Evolutionary conservation across 2,888 invertebrate species (phyloP).

Genomic region (Philereme transversata): DNA sequence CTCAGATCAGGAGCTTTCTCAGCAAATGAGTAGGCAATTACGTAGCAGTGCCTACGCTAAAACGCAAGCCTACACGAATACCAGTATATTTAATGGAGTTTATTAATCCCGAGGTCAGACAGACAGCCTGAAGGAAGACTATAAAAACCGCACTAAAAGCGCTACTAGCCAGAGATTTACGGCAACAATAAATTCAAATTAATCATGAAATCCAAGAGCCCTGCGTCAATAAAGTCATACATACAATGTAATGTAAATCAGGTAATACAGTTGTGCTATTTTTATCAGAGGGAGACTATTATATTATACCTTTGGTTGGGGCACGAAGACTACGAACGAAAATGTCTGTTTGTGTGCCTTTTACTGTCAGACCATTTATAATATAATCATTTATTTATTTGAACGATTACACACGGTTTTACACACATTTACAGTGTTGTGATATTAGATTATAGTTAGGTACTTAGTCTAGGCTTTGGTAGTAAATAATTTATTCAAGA

Average conservation of each 20-base stretch:
- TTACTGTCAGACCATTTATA: too few species aligned
- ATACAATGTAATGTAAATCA: conserved; percentile 17
- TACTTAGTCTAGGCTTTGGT: too few species aligned
- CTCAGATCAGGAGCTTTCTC: too few species aligned
- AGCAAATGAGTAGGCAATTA: too few species aligned
- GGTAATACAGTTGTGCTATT: conserved; percentile 5
- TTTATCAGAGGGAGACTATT: background rate
- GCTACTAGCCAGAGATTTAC: conserved; percentile 57
- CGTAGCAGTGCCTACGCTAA: background rate
- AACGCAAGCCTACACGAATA: conserved; percentile 22
- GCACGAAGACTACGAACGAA: too few species aligned
- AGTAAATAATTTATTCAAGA: too few species aligned
- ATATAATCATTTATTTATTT: too few species aligned
- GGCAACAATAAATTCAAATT: conserved; percentile 58
- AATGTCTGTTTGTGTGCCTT: background rate
- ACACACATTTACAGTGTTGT: too few species aligned
- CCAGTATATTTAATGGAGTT: conserved; percentile 25
- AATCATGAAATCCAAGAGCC: conserved; percentile 50
- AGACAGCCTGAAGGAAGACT: conserved; percentile 49
- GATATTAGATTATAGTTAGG: too few species aligned
- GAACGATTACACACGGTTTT: too few species aligned
- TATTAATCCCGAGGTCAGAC: conserved; percentile 43
- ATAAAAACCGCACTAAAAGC: conserved; percentile 61
- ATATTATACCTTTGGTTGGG: too few species aligned
- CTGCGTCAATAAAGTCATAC: conserved; percentile 32